A percentile compares a stretch with the other conserved stretches of the same genome.
phyloP scores from a whole-genome alignment of 2,888 invertebrate species.

The Dicycla oo region DNA sequence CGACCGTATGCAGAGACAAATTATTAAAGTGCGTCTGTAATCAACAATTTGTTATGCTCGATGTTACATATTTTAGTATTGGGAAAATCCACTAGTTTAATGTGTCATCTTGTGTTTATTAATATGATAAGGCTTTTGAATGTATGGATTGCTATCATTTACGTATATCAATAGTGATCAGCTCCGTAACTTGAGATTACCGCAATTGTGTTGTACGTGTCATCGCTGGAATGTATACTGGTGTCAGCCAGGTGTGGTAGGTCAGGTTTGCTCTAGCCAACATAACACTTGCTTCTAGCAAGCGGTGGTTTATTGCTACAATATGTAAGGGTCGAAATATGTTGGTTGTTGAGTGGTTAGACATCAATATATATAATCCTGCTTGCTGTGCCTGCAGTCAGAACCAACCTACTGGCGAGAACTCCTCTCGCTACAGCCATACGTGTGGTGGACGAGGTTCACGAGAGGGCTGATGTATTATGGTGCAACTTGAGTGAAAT shows the following conservation, averaged over 20 bases:
- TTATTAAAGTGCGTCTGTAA: neutral
- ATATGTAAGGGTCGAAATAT: no score
- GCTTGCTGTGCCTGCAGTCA: no score
- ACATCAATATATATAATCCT: no score
- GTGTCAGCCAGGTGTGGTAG: constrained; percentile 22
- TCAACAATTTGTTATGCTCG: neutral
- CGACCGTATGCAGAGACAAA: no score
- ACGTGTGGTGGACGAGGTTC: no score
- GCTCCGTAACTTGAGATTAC: constrained; percentile 12
- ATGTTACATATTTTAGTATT: neutral
- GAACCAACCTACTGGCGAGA: no score
- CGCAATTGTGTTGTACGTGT: constrained; percentile 20
- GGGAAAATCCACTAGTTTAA: neutral
- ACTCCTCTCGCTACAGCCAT: no score
- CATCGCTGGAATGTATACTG: constrained; percentile 11
- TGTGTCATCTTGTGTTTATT: neutral
- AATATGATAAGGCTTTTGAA: neutral
- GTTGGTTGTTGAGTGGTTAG: neutral
- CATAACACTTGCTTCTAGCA: constrained; percentile 28
- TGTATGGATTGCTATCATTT: neutral
- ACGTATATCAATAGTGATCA: constrained; percentile 12
- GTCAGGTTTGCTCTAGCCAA: constrained; percentile 20
- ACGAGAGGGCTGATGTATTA: no score
- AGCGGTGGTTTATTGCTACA: constrained; percentile 13
- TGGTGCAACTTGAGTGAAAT: no score